Evolutionary conservation across 2,888 invertebrate species (phyloP).

Genomic region (Trachelus iudaicus): DNA sequence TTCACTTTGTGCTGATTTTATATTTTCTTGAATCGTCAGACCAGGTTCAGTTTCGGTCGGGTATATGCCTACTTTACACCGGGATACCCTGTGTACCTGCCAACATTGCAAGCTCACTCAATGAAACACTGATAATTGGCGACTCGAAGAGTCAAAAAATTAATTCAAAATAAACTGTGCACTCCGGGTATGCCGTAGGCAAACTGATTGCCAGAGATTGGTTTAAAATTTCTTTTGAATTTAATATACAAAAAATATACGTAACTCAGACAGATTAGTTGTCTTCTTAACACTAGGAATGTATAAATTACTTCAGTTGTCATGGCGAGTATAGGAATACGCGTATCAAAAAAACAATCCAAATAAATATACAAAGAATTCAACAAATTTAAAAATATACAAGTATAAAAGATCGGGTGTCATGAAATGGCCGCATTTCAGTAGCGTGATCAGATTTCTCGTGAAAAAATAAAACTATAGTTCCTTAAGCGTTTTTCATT

Average conservation of each 20-base stretch:
- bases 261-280: background rate
- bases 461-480: background rate
- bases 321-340: background rate
- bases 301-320: background rate
- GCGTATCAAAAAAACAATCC: background rate
- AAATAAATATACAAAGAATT: background rate
- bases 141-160: background rate
- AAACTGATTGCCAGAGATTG: background rate
- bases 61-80: background rate
- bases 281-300: background rate
- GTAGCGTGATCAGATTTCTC: background rate
- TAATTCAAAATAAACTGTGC: background rate
- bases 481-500: background rate
- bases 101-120: background rate
- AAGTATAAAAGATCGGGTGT: background rate
- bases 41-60: too few relatives aligned
- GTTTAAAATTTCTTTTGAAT: background rate
- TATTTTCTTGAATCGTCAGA: background rate
- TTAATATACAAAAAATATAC: background rate
- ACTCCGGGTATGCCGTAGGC: background rate
- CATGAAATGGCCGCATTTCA: background rate
- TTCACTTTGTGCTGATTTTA: background rate
- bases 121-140: background rate
- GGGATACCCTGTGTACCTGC: slow-evolving; percentile 4
- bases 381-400: background rate